Evolutionary conservation across 2,113 vertebrate species (phyloP), one percentile per base, ranked within the genome.

Genomic region (Pomatostomus ruficeps): DNA sequence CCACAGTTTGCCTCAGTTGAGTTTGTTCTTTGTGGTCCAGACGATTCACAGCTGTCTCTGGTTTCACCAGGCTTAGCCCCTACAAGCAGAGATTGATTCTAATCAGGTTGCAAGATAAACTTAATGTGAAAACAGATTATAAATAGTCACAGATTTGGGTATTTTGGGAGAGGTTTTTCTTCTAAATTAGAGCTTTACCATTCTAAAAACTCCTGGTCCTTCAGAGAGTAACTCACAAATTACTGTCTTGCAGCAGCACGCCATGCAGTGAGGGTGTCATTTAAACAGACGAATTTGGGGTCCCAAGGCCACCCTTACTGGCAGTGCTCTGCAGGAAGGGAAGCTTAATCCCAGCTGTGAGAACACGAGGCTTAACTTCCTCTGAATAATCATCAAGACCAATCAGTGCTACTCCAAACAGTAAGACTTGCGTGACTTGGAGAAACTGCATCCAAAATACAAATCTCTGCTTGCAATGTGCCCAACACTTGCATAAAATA

Each of bases 11-110:
- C 97, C 85, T 98, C 97, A 23, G 93, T 93, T 46, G 98, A 97
- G 77, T 83, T 97, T 73, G 92, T 98, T 83, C 97, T 98, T 95
- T 98, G 97, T 57, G 94, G 91, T 55, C 94, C 97, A 91, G 96
- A 93, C 1, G 88, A 94, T 92, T 98, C 98, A 35, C 67, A 38
- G 29, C 96, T 97, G 58, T 98, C 98, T 95, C 96, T 96, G 76
- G 92, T 96, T 74, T 96, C 97, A 66, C 95, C 97, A 18, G 98
- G 80, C 77, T 97, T 97, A 93, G 96, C 76, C 77, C 97, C 98
- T 98, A 75, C 23, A 91, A 95, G 43, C 43, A 89, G 62, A 94
- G 63, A 86, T 46, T 57, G 7, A 82, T 52, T 58, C 59, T 77
- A 52, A 85, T 80, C 65, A 93, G 55, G 23, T 6, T 81, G 51